Percentiles rank a stretch among this genome's conserved stretches.
phyloP scores from a whole-genome alignment of 2,113 vertebrate genomes.

The Sciurus niger region DNA sequence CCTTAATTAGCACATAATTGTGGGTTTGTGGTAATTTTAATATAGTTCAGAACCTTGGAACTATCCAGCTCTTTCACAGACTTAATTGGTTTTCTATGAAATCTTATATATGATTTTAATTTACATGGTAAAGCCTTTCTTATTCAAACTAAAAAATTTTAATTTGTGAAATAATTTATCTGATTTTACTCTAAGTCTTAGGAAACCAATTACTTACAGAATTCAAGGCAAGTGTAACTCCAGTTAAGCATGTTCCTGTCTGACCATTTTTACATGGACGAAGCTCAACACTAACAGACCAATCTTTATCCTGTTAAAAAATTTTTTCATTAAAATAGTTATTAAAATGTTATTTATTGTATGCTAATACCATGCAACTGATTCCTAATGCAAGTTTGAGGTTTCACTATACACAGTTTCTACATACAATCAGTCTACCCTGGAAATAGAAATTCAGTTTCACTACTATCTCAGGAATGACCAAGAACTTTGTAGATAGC shows the following conservation, averaged over 20 bases:
- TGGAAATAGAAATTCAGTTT: background rate
- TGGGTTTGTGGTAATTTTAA: background rate
- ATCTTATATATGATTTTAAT: background rate
- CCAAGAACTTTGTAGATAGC: background rate
- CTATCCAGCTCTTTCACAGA: background rate
- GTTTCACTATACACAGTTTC: background rate
- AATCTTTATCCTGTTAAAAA: conserved; percentile 76
- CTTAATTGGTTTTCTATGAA: background rate
- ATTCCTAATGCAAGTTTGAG: background rate
- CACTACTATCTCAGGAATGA: background rate
- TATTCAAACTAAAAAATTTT: background rate
- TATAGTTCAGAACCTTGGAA: background rate
- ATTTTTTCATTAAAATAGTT: background rate
- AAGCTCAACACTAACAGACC: conserved; percentile 78
- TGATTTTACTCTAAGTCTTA: background rate
- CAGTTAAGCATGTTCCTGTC: conserved; percentile 77
- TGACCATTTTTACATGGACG: conserved; percentile 72
- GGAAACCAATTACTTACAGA: conserved; percentile 76
- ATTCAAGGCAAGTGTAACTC: conserved; percentile 76
- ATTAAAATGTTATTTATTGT: background rate
- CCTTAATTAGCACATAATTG: background rate
- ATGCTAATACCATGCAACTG: background rate
- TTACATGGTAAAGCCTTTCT: background rate
- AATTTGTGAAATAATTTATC: conserved; percentile 40
- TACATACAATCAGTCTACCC: background rate